These are phyloP conservation scores for Leucoptera coffeella DNA, from an alignment of 2,888 invertebrate genomes.

Conservation along the genomic window DNA sequence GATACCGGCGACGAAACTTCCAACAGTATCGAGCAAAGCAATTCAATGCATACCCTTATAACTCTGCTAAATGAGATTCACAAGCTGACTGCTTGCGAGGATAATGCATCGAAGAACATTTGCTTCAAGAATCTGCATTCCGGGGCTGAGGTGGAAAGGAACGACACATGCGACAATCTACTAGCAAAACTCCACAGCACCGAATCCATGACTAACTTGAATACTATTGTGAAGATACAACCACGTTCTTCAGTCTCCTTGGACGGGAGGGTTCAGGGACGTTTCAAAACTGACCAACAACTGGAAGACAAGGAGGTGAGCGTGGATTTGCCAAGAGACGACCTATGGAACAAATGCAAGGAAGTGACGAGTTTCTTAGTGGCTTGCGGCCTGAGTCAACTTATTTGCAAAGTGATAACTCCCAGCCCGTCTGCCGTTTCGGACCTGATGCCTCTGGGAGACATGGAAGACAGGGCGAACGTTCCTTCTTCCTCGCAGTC, in stretches of 20 bases:
- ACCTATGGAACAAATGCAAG: not conserved
- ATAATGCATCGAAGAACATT: slow-evolving; percentile 2
- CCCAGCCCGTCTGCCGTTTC: too few species aligned
- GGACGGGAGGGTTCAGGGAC: slow-evolving; percentile 1
- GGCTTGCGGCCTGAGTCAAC: slow-evolving; percentile 6
- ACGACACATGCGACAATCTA: slow-evolving; percentile 9
- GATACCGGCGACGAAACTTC: slow-evolving; percentile 3
- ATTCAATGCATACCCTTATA: slow-evolving; percentile 31
- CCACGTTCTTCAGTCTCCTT: slow-evolving; percentile 2
- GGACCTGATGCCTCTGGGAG: too few species aligned
- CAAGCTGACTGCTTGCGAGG: slow-evolving; percentile 22
- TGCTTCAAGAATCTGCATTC: slow-evolving; percentile 10
- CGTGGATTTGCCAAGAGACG: slow-evolving; percentile 6
- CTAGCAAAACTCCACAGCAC: slow-evolving; percentile 11
- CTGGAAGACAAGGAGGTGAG: slow-evolving; percentile 25
- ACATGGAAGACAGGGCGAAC: too few species aligned
- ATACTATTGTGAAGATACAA: slow-evolving; percentile 1
- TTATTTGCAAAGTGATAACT: too few species aligned
- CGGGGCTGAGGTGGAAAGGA: slow-evolving; percentile 8
- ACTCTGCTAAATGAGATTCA: slow-evolving; percentile 35
- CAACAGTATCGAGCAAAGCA: slow-evolving; percentile 10
- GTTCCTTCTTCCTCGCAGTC: too few species aligned
- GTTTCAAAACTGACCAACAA: slow-evolving; percentile 9
- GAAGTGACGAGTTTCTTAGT: slow-evolving; percentile 9
- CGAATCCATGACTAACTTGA: slow-evolving; percentile 1